A percentile compares a stretch with the other conserved stretches of the same genome.
Evolutionary conservation across 2,888 invertebrate species (phyloP).

Genomic region (Rhingia campestris): DNA sequence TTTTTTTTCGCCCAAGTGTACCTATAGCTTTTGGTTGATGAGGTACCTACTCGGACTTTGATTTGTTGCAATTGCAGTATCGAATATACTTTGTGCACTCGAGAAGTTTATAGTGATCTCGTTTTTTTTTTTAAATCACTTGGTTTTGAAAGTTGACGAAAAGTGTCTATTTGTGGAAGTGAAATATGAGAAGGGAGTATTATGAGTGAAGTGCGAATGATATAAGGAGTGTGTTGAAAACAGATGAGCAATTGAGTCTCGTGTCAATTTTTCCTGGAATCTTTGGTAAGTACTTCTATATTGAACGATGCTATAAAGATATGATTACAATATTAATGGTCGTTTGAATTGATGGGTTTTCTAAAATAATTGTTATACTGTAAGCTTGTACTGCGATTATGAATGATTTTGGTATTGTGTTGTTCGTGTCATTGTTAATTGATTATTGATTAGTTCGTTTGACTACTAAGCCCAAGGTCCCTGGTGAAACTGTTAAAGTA

Average conservation of each 20-base stretch:
- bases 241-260: background rate
- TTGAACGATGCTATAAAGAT: too few species aligned
- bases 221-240: background rate
- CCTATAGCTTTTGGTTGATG: background rate
- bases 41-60: background rate
- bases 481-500: too few species aligned
- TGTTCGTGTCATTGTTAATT: too few species aligned
- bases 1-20: background rate
- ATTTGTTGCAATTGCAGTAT: conserved; percentile 10
- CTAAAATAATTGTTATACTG: too few species aligned
- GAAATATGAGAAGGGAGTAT: background rate
- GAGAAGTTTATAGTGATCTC: background rate
- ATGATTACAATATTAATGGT: too few species aligned
- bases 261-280: background rate
- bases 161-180: conserved; percentile 16
- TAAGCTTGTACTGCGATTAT: too few species aligned
- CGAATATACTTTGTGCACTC: background rate
- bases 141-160: background rate
- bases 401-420: too few species aligned
- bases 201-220: conserved; percentile 4
- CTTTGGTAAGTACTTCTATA: background rate
- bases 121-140: background rate
- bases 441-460: too few species aligned
- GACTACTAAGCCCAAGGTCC: too few species aligned
- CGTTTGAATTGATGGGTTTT: too few species aligned